phyloP scores from a whole-genome alignment of 2,888 invertebrate species.

The Tetropium fuscum region DNA sequence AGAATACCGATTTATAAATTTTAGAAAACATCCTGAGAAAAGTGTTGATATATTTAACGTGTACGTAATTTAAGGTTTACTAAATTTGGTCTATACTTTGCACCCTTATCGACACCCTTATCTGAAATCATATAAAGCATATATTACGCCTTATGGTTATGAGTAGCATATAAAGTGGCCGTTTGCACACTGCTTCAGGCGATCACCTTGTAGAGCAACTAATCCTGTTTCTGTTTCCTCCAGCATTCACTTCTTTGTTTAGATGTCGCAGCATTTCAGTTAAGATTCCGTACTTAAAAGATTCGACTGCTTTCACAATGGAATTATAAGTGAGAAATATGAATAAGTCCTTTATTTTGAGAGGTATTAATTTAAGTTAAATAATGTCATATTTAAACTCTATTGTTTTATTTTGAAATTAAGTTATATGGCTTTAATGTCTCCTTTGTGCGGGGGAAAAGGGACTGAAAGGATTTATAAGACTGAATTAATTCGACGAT shows the following conservation, averaged over 20 bases:
- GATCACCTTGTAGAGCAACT: constrained; percentile 5
- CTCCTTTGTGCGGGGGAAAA: constrained; percentile 5
- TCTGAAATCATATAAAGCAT: no score
- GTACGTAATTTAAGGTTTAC: no score
- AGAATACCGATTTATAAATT: no score
- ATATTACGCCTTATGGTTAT: no score
- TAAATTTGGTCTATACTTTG: no score
- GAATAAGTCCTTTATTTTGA: constrained; percentile 35
- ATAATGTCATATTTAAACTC: constrained; percentile 43
- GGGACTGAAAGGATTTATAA: constrained; percentile 5
- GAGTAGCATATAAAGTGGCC: no score
- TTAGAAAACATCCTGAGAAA: no score
- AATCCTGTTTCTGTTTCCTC: constrained; percentile 13
- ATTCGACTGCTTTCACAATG: constrained; percentile 20
- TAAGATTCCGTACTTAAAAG: constrained; percentile 19
- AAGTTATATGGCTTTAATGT: constrained; percentile 27
- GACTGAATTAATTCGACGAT: constrained; percentile 13
- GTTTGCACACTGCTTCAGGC: neutral
- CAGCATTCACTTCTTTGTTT: constrained; percentile 20
- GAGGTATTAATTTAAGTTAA: constrained; percentile 38
- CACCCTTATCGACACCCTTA: no score
- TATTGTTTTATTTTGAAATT: constrained; percentile 45
- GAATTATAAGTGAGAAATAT: constrained; percentile 36
- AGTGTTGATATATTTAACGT: no score
- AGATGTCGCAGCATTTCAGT: constrained; percentile 16